These are phyloP conservation scores for Eptesicus fuscus DNA, from an alignment of 2,113 vertebrate genomes.

Conservation along the genomic window DNA sequence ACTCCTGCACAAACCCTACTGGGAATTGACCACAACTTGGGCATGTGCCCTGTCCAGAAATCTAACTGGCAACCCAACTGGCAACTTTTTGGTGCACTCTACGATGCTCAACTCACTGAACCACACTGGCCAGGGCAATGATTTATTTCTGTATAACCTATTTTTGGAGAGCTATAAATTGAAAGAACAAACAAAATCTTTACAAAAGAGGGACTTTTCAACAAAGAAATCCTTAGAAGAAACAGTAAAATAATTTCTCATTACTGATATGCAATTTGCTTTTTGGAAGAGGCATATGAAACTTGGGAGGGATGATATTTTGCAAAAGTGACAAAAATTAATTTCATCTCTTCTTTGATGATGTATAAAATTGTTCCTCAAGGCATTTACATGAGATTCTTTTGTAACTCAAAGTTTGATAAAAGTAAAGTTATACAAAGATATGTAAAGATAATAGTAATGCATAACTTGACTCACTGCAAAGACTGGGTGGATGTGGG, in stretches of 20 bases:
- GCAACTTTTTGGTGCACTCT: not conserved
- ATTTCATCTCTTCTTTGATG: not conserved
- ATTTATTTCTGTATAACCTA: not conserved
- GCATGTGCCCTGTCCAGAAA: not conserved
- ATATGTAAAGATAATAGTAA: not conserved
- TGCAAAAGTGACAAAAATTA: not conserved
- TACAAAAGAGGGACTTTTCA: not conserved
- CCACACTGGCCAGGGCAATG: not conserved
- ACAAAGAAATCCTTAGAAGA: not conserved
- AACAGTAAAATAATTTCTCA: not conserved
- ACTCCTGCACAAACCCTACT: not conserved
- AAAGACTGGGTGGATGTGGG: not conserved
- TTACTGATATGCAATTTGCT: not conserved
- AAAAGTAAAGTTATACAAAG: not conserved
- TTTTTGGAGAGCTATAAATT: not conserved
- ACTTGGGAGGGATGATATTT: rapidly evolving
- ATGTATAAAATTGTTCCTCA: not conserved
- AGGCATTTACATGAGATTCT: not conserved
- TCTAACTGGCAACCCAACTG: not conserved
- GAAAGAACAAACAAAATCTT: not conserved
- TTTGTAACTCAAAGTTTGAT: not conserved
- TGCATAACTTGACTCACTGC: not conserved
- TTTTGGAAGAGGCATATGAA: not conserved
- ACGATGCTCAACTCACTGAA: not conserved
- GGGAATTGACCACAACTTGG: not conserved